These are phyloP conservation scores for Gopherus flavomarginatus DNA, from an alignment of 2,113 vertebrate species.

Conservation along the genomic window DNA sequence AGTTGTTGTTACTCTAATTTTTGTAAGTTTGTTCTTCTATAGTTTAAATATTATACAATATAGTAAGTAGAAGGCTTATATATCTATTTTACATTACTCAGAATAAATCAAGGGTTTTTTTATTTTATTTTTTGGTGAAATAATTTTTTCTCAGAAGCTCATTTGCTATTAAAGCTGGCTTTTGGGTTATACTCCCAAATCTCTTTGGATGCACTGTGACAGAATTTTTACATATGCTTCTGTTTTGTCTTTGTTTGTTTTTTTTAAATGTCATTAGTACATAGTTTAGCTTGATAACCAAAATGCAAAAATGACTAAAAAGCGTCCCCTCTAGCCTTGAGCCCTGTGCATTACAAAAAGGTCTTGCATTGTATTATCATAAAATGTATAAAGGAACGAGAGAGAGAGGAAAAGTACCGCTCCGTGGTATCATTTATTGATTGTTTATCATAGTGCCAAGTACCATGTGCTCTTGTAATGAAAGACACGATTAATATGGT, in stretches of 20 bases:
- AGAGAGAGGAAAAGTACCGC: neutral
- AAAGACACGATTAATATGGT: neutral
- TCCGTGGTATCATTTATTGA: neutral
- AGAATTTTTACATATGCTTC: constrained; percentile 12
- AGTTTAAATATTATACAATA: constrained; percentile 39
- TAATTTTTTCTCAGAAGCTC: neutral
- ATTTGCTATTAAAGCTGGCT: neutral
- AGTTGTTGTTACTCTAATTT: constrained; percentile 55
- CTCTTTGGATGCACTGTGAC: neutral
- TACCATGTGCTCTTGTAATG: neutral
- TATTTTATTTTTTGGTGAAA: constrained; percentile 20
- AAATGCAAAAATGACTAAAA: neutral
- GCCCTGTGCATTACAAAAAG: neutral
- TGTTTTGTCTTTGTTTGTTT: neutral
- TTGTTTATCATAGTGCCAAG: neutral
- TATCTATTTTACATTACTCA: constrained; percentile 40
- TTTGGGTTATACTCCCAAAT: neutral
- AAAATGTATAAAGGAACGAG: neutral
- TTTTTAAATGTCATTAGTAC: neutral
- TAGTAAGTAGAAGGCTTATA: constrained; percentile 10
- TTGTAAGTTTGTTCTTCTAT: neutral
- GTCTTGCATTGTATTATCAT: neutral
- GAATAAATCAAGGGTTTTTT: constrained; percentile 26
- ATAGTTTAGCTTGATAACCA: neutral
- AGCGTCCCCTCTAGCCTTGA: neutral